Evolutionary conservation across 2,888 invertebrate species (phyloP).

Genomic region (Toxonevra muliebris): DNA sequence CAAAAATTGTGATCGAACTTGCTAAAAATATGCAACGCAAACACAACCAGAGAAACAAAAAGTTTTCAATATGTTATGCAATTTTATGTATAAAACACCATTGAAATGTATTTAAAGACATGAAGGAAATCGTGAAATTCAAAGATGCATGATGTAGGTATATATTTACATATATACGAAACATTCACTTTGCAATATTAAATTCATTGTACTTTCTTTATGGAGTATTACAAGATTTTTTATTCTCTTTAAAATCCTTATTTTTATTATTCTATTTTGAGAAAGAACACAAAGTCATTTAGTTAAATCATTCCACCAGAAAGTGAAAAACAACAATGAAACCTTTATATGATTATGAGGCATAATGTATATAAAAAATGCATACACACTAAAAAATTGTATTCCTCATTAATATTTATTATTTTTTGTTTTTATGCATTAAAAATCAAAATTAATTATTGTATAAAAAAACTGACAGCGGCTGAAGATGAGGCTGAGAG

Average conservation of each 20-base stretch:
- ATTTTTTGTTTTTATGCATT: too few species aligned
- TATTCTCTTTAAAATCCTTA: background rate
- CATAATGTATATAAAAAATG: slow-evolving; percentile 6
- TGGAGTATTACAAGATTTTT: background rate
- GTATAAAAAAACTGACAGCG: too few species aligned
- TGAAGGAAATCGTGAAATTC: background rate
- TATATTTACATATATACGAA: too few species aligned
- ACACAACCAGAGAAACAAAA: background rate
- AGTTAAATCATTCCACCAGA: slow-evolving; percentile 47
- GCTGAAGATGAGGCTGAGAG: background rate
- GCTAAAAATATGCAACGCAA: background rate
- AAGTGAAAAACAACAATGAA: slow-evolving; percentile 27
- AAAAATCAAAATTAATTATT: too few species aligned
- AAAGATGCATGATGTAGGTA: too few species aligned
- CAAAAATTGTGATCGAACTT: slow-evolving; percentile 15
- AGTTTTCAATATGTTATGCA: background rate
- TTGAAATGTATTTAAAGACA: background rate
- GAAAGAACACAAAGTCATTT: slow-evolving; percentile 42
- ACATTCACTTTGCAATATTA: too few species aligned
- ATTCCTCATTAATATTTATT: slow-evolving; percentile 39
- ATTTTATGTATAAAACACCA: background rate
- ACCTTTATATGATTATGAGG: slow-evolving; percentile 25
- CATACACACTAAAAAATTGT: slow-evolving; percentile 36
- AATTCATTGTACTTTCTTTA: too few species aligned
- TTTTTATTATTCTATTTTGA: background rate